These are phyloP conservation scores for Hippocampus guttulatus DNA, from an alignment of 2,113 vertebrate genomes.

Conservation along the genomic window DNA sequence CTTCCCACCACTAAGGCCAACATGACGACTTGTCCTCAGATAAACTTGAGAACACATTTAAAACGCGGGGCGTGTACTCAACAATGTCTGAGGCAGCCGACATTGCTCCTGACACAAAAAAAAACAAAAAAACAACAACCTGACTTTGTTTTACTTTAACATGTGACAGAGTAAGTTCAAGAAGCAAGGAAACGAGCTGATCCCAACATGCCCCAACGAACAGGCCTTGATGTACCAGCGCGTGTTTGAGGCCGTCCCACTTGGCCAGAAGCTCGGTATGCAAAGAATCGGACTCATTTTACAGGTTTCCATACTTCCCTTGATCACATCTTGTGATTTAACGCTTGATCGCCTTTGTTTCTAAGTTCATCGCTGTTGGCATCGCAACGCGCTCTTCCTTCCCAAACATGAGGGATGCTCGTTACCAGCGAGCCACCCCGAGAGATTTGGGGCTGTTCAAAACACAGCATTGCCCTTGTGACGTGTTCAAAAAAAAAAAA, in stretches of 20 bases:
- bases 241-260: slow-evolving; percentile 55
- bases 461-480: background rate
- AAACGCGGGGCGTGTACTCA: no score
- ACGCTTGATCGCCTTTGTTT: background rate
- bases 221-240: slow-evolving; percentile 67
- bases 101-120: no score
- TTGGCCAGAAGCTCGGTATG: slow-evolving; percentile 53
- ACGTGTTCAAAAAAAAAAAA: background rate
- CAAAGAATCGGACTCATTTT: background rate
- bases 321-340: background rate
- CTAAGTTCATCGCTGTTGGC: background rate
- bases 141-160: background rate
- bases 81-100: no score
- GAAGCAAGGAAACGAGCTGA: slow-evolving; percentile 65
- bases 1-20: no score
- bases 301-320: background rate
- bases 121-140: no score
- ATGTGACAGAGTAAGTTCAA: slow-evolving; percentile 60
- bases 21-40: no score
- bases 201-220: slow-evolving; percentile 48
- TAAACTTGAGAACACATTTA: no score
- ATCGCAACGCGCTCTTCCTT: background rate
- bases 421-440: background rate
- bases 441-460: slow-evolving; percentile 5
- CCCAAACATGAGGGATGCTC: background rate